Evolutionary conservation across 2,797 vertebrate genomes (phyloP), one percentile per base, ranked within the genome.

Genomic region (Hipposideros larvatus): DNA sequence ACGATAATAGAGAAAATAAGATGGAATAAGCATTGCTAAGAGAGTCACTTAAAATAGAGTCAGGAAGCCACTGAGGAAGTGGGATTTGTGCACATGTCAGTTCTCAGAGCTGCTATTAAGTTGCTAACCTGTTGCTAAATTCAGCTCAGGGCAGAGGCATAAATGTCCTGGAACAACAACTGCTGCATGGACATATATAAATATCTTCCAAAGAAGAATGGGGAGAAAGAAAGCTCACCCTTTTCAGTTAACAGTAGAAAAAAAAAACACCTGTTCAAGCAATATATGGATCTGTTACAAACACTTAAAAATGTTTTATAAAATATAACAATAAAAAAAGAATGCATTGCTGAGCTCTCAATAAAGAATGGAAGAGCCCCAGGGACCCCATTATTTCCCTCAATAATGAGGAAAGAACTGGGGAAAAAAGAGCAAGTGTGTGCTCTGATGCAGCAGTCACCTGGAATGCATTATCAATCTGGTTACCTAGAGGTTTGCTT

Each of bases 281-380:
- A 73, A 87, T 80, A 34, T 61, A 10, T 48, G 26, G 46, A 79
- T 79, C 65, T 75, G 8, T 41, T 90, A 77, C 4, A 61, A 70
- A 75, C 14, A 79, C 22, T 77, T 90, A 71, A 21, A 24, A 75
- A 75, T 71, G 15, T 80, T 90, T 89, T 80, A 53, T 37, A 94
- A 95, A 94, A 63, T 61, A 57, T 3, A 95, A 77, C 22, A 84
- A 70, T 48, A 82, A 63, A 83, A 51, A 90, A 92, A n/a, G 26
- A 71, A 70, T 70, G 10, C 31, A 24, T n/a, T 63, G 2, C 37
- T 71, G 34, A 70, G 43, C 31, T 87, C 22, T 70, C 68, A 86
- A 19, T 59, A 70, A 92, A 55, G 16, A 80, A 37, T 55, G 22
- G 86, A 48, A 93, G 87, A 59, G 21, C 22, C 41, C 7, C 13